Percentiles rank a stretch among this genome's conserved stretches.
Evolutionary conservation across 2,888 invertebrate genomes (phyloP).

Genomic region (Ceraclea dissimilis): DNA sequence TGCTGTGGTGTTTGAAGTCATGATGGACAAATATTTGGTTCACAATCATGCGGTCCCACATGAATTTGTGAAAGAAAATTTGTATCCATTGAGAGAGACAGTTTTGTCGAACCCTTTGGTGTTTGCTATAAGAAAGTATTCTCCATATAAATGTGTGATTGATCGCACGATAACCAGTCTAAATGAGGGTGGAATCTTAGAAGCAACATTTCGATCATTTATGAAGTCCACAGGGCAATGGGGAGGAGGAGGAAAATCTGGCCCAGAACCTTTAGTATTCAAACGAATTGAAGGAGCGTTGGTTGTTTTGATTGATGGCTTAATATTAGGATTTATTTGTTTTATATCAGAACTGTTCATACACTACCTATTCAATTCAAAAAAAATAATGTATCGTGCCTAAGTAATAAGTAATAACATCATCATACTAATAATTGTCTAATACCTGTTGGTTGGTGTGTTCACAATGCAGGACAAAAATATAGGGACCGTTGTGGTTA

Average conservation of each 20-base stretch:
- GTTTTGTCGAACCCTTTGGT: constrained; percentile 8
- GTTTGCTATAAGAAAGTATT: constrained; percentile 11
- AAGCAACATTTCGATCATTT: not conserved
- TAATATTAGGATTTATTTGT: not conserved
- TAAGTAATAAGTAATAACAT: no score
- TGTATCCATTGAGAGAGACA: constrained; percentile 5
- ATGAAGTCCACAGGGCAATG: not conserved
- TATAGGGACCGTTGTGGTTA: no score
- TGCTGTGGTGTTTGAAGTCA: constrained; percentile 12
- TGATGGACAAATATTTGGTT: constrained; percentile 10
- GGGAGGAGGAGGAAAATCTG: not conserved
- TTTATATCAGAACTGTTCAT: constrained; percentile 7
- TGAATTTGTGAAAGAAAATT: constrained; percentile 3
- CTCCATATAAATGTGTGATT: constrained; percentile 14
- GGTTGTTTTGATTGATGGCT: not conserved
- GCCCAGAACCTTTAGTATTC: not conserved
- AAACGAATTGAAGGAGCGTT: constrained; percentile 4
- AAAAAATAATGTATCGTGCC: no score
- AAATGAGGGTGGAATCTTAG: constrained; percentile 11
- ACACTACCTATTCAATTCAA: no score
- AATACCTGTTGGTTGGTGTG: no score
- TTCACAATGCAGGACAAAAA: no score
- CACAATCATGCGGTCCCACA: not conserved
- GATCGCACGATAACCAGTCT: constrained; percentile 6
- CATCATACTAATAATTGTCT: no score